Base-by-base conservation (phyloP, 2,797 vertebrate genomes). In the Enteromius argenteus region DNA sequence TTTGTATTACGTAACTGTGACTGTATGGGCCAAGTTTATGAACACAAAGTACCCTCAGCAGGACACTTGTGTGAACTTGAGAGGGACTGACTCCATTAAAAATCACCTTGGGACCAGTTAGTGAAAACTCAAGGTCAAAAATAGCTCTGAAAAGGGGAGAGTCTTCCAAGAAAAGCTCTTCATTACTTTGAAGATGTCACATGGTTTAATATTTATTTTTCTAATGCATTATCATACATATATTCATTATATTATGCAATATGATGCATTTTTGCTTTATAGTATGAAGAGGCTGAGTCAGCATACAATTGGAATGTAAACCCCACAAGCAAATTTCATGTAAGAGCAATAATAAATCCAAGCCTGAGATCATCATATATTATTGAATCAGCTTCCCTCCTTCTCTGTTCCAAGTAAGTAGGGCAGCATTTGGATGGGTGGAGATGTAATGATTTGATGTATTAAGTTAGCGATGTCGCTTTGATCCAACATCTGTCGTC, bases 401-500 rank as follows among this genome's bases (percentile, higher is more conserved):
- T 75, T 10, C 51, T 68, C 73, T 80, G 23, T 84, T 68, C n/a
- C 21, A 60, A 49, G 71, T 72, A 74, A 79, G 80, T 67, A 76
- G 71, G 37, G 37, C 62, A 84, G 68, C 84, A 86, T 90, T 80
- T 80, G 56, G 83, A 81, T 76, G 73, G 85, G 68, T 51, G 68
- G 44, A 66, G 35, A 77, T 17, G 42, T 77, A 66, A 76, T 62
- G 53, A 78, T 85, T 79, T 78, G 67, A 81, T 80, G 77, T 79
- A 89, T 87, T 87, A 87, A 69, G 80, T 77, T 80, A 81, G 44
- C 75, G 19, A 49, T 84, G 83, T 83, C 58, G 78, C 79, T 78
- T 78, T 86, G 82, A 32, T 66, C 69, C 81, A 88, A 66, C 85
- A 88, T 85, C 85, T 89, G 87, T 76, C 62, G 85, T 64, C 68